Evolutionary conservation across 2,797 vertebrate genomes (phyloP).

Genomic region (Cryptoblepharus egeriae): DNA sequence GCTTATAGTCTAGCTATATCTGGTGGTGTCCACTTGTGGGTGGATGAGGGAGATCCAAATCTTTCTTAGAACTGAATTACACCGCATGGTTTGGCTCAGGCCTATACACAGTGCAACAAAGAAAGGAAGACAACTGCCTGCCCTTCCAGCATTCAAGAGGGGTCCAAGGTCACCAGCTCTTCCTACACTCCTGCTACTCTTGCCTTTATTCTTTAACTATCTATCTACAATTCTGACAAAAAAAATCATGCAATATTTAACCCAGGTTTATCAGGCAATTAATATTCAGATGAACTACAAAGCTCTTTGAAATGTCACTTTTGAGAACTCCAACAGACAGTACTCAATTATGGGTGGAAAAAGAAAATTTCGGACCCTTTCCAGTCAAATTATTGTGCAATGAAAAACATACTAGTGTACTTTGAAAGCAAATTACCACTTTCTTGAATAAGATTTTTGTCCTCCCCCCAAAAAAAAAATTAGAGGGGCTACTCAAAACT

Average conservation of each 20-base stretch:
- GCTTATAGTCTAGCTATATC: not conserved
- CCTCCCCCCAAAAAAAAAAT: not conserved
- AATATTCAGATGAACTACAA: not conserved
- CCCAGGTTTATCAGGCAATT: not conserved
- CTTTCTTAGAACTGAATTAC: conserved; percentile 1
- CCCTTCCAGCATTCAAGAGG: not conserved
- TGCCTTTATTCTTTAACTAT: not conserved
- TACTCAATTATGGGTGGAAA: not conserved
- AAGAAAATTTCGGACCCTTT: too few species aligned
- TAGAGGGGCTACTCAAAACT: too few species aligned
- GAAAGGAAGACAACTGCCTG: not conserved
- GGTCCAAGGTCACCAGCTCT: conserved; percentile 3
- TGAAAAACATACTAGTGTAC: not conserved
- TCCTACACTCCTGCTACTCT: conserved; percentile 4
- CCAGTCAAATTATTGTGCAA: not conserved
- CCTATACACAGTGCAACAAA: conserved; percentile 8
- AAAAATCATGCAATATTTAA: conserved; percentile 5
- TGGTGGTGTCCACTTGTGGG: not conserved
- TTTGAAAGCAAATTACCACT: conserved; percentile 1
- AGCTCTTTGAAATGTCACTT: not conserved
- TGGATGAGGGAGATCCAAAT: not conserved
- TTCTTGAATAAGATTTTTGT: not conserved
- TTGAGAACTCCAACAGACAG: not conserved
- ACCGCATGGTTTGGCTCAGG: conserved; percentile 9
- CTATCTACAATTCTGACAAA: conserved; percentile 1